A percentile compares a stretch with the other conserved stretches of the same genome.
Evolutionary conservation across 2,113 vertebrate genomes (phyloP).

Genomic region (Anser cygnoides): DNA sequence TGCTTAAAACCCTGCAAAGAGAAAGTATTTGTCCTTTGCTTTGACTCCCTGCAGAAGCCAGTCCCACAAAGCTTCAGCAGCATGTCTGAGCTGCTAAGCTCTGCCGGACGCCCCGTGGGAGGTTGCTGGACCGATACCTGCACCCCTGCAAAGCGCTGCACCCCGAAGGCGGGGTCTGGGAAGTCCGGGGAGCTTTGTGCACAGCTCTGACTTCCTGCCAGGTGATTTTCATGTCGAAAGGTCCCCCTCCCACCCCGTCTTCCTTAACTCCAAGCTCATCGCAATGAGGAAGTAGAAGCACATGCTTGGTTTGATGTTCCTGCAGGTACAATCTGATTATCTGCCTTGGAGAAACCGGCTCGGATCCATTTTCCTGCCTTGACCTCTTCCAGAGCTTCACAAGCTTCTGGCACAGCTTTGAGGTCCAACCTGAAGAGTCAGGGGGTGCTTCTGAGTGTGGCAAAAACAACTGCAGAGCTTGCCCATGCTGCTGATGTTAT

Average conservation of each 20-base stretch:
- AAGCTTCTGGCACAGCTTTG: neutral
- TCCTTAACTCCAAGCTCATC: neutral
- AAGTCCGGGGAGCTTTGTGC: neutral
- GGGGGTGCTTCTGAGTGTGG: neutral
- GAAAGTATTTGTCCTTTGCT: neutral
- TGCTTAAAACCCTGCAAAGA: neutral
- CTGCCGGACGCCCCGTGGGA: neutral
- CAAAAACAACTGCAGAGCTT: neutral
- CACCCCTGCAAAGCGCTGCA: neutral
- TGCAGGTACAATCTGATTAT: neutral
- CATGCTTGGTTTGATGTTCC: constrained; percentile 8
- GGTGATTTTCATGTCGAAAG: constrained; percentile 29
- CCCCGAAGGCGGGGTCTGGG: neutral
- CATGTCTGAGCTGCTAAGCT: neutral
- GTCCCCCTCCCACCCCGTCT: neutral
- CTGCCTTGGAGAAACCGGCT: neutral
- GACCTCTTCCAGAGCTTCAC: constrained; percentile 1
- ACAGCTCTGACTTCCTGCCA: neutral
- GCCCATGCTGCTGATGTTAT: neutral
- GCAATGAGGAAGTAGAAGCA: constrained; percentile 18
- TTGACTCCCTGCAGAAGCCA: neutral
- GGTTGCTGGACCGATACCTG: neutral
- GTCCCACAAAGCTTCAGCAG: neutral
- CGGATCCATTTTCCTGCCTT: neutral
- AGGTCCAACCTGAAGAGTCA: neutral